These are phyloP conservation scores for Dufourea novaeangliae DNA, from an alignment of 1,140 invertebrate species.

Conservation along the genomic window DNA sequence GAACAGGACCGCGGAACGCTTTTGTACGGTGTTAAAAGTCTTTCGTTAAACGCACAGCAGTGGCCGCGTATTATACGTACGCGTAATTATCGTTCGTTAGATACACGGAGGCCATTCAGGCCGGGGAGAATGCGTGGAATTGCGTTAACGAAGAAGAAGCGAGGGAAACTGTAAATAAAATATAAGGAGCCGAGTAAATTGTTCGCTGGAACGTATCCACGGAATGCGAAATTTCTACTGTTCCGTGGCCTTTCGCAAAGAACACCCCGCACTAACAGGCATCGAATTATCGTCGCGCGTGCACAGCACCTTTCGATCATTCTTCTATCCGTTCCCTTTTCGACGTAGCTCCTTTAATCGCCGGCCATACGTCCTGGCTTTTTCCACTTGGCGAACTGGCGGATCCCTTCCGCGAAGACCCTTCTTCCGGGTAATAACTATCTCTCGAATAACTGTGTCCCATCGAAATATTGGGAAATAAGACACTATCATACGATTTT, in stretches of 20 bases:
- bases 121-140: constrained; percentile 35
- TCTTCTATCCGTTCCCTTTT: background rate
- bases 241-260: background rate
- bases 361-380: constrained; percentile 7
- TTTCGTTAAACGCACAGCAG: constrained; percentile 35
- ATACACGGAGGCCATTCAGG: background rate
- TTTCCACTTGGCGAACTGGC: background rate
- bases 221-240: constrained; percentile 41
- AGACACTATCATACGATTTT: background rate
- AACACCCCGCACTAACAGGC: constrained; percentile 22
- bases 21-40: constrained; percentile 38
- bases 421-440: constrained; percentile 7
- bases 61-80: constrained; percentile 35
- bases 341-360: constrained; percentile 38
- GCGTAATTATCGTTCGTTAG: constrained; percentile 50
- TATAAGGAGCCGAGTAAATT: constrained; percentile 40
- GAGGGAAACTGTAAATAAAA: constrained; percentile 47
- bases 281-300: constrained; percentile 21
- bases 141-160: constrained; percentile 40
- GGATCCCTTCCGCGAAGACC: constrained; percentile 5
- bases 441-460: background rate
- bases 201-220: constrained; percentile 37
- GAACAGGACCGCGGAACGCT: constrained; percentile 7
- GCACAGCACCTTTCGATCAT: constrained; percentile 28
- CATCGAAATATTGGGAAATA: background rate